Evolutionary conservation across 2,888 invertebrate genomes (phyloP).

Genomic region (Morpho achilles): DNA sequence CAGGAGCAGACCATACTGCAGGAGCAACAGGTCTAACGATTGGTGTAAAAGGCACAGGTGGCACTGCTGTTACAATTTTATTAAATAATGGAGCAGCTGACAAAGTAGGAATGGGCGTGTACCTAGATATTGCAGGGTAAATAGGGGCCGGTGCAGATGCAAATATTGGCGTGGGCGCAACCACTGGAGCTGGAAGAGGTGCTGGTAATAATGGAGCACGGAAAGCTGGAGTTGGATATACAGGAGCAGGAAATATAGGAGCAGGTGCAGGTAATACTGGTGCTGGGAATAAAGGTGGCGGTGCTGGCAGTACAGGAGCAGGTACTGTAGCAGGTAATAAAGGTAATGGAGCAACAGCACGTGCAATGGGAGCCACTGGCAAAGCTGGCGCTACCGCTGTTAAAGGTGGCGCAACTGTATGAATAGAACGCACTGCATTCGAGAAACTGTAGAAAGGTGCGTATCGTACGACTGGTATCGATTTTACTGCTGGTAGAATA

Average conservation of each 20-base stretch:
- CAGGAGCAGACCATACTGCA: slow-evolving; percentile 38
- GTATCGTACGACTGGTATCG: slow-evolving; percentile 62
- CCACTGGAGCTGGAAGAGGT: slow-evolving; percentile 26
- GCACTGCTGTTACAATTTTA: slow-evolving; percentile 33
- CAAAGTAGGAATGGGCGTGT: slow-evolving; percentile 26
- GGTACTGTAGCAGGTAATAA: slow-evolving; percentile 32
- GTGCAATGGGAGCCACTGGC: slow-evolving; percentile 30
- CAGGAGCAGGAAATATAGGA: slow-evolving; percentile 39
- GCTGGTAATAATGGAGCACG: slow-evolving; percentile 29
- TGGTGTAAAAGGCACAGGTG: slow-evolving; percentile 48
- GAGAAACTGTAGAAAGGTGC: slow-evolving; percentile 73
- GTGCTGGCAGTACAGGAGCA: slow-evolving; percentile 35
- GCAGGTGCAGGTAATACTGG: slow-evolving; percentile 34
- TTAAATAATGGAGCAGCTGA: slow-evolving; percentile 34
- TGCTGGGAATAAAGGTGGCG: slow-evolving; percentile 21
- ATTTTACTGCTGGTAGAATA: slow-evolving; percentile 50
- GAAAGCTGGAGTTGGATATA: slow-evolving; percentile 33
- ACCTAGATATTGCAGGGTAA: slow-evolving; percentile 26
- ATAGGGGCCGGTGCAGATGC: slow-evolving; percentile 28
- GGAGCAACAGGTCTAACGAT: slow-evolving; percentile 37
- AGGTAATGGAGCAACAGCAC: slow-evolving; percentile 36
- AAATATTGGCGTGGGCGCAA: slow-evolving; percentile 20
- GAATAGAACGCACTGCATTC: slow-evolving; percentile 58
- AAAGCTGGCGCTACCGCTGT: slow-evolving; percentile 36
- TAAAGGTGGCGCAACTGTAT: slow-evolving; percentile 56